A percentile compares a stretch with the other conserved stretches of the same genome.
phyloP scores from a whole-genome alignment of 2,113 vertebrate species.

The Notothenia coriiceps region DNA sequence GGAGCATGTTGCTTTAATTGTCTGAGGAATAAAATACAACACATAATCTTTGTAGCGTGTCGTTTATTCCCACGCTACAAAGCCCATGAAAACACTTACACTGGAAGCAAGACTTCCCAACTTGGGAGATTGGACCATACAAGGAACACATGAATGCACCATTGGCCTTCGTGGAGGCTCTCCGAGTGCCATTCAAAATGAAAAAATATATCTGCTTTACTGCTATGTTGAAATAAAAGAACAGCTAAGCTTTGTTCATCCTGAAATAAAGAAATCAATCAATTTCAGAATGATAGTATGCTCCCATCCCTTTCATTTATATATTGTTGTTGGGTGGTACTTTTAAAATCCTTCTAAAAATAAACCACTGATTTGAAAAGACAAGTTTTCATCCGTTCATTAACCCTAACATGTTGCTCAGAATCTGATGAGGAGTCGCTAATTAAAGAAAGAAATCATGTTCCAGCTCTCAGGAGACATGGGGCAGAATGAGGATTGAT shows the following conservation, averaged over 20 bases:
- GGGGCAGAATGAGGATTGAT: background rate
- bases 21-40: too few species aligned
- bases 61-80: too few species aligned
- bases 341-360: constrained; percentile 25
- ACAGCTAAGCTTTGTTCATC: background rate
- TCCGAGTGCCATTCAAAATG: too few species aligned
- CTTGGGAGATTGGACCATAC: too few species aligned
- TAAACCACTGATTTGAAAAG: constrained; percentile 5
- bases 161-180: too few species aligned
- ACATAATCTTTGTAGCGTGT: too few species aligned
- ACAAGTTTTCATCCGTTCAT: constrained; percentile 28
- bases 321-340: background rate
- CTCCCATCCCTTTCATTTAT: background rate
- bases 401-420: constrained; percentile 43
- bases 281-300: background rate
- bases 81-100: too few species aligned
- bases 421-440: constrained; percentile 12
- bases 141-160: too few species aligned
- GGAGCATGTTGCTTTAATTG: too few species aligned
- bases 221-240: background rate
- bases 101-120: too few species aligned
- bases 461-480: constrained; percentile 15
- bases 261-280: background rate
- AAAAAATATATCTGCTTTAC: background rate
- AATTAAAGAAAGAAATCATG: constrained; percentile 51